These are phyloP conservation scores for Centropus unirufus DNA, from an alignment of 2,113 vertebrate genomes.

Conservation along the genomic window DNA sequence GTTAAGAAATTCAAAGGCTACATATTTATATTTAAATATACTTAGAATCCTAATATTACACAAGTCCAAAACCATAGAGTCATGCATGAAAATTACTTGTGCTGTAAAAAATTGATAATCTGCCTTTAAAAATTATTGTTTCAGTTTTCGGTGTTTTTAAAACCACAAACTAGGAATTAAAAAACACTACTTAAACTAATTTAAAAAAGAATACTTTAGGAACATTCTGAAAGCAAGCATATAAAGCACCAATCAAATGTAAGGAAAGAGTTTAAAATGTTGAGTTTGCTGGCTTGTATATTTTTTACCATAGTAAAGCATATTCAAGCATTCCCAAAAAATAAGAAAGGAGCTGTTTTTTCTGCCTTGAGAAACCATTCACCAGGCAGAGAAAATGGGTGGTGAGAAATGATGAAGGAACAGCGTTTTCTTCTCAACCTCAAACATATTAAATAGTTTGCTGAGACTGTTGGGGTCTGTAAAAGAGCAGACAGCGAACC, in stretches of 20 bases:
- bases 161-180: not conserved
- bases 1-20: not conserved
- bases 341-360: not conserved
- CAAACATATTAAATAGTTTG: not conserved
- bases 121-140: not conserved
- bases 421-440: not conserved
- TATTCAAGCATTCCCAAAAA: not conserved
- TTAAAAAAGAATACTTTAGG: not conserved
- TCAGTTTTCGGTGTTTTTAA: not conserved
- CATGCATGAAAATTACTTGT: not conserved
- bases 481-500: not conserved
- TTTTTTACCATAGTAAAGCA: not conserved
- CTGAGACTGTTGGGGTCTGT: not conserved
- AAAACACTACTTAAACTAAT: not conserved
- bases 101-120: not conserved
- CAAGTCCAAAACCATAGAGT: slow-evolving; percentile 2
- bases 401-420: not conserved
- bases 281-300: not conserved
- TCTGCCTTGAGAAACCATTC: slow-evolving; percentile 6
- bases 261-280: not conserved
- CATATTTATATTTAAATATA: not conserved
- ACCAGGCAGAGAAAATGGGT: not conserved
- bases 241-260: not conserved
- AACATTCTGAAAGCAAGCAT: not conserved
- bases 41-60: not conserved